Percentiles rank a stretch among this genome's conserved stretches.
These are phyloP conservation scores for Acanthisitta chloris DNA, from an alignment of 2,113 vertebrate genomes.

Conservation along the genomic window DNA sequence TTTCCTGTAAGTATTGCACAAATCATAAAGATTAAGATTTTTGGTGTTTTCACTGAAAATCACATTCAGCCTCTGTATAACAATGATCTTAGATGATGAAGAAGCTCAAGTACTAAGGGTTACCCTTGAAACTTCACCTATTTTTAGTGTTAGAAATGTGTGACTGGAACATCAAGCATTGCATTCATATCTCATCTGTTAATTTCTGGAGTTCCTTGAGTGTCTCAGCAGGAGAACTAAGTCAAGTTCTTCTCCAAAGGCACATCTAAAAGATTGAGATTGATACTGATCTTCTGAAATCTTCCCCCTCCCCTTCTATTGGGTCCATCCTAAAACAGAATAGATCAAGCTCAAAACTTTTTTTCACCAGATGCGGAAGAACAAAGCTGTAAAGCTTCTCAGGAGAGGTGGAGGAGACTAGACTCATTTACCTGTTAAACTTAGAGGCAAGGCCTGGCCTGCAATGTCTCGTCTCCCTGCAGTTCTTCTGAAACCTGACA, in stretches of 20 bases:
- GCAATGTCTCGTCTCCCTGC: neutral
- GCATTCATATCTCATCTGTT: neutral
- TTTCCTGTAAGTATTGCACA: neutral
- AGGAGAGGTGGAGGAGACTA: neutral
- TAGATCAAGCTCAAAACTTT: neutral
- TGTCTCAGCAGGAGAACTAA: neutral
- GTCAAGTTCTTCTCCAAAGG: neutral
- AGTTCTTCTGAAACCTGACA: neutral
- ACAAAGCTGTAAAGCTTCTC: neutral
- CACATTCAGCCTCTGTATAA: neutral
- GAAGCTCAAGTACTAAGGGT: neutral
- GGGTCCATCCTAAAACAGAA: neutral
- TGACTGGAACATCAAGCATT: neutral
- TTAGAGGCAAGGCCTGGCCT: neutral
- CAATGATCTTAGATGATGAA: neutral
- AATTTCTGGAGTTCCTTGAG: neutral
- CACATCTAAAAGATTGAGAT: neutral
- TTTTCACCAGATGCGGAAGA: neutral
- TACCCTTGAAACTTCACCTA: neutral
- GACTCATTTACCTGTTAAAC: neutral
- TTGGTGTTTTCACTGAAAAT: neutral
- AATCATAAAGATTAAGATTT: neutral
- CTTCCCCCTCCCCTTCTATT: neutral
- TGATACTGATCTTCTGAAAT: neutral
- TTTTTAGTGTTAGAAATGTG: neutral